These are phyloP conservation scores for Phragmatobia fuliginosa DNA, from an alignment of 2,888 invertebrate species.

Conservation along the genomic window DNA sequence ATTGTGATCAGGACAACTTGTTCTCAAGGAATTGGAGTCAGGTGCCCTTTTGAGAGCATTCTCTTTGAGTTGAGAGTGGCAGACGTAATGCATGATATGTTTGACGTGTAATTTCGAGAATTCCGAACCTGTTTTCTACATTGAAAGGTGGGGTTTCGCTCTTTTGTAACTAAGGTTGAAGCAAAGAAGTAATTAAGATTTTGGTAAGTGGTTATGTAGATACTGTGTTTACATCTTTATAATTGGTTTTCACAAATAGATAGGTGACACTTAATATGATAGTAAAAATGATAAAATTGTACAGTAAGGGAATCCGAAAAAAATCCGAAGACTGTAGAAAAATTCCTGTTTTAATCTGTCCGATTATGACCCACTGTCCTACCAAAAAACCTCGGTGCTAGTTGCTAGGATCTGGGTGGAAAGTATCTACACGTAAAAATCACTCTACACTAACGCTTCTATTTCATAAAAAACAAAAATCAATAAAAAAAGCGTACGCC, in stretches of 20 bases:
- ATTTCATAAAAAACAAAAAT: no score
- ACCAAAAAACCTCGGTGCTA: no score
- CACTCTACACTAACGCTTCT: no score
- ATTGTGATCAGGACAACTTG: slow-evolving; percentile 53
- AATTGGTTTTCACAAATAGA: neutral
- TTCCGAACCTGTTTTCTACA: slow-evolving; percentile 2
- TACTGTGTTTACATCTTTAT: neutral
- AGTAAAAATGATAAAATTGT: no score
- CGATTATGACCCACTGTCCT: no score
- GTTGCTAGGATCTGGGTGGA: no score
- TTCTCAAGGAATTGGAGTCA: slow-evolving; percentile 40
- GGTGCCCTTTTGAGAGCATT: slow-evolving; percentile 48
- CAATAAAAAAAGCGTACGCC: no score
- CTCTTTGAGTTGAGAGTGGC: slow-evolving; percentile 36
- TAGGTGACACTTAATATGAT: no score
- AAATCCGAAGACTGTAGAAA: no score
- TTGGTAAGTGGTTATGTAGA: neutral
- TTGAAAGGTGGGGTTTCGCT: neutral
- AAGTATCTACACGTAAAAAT: no score
- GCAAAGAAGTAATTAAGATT: neutral
- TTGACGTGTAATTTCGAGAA: neutral
- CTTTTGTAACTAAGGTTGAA: neutral
- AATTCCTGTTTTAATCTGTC: no score
- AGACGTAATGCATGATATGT: slow-evolving; percentile 18
- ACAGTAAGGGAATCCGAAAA: no score